These are phyloP conservation scores for Aquatica leii DNA, from an alignment of 2,888 invertebrate species.

Conservation along the genomic window DNA sequence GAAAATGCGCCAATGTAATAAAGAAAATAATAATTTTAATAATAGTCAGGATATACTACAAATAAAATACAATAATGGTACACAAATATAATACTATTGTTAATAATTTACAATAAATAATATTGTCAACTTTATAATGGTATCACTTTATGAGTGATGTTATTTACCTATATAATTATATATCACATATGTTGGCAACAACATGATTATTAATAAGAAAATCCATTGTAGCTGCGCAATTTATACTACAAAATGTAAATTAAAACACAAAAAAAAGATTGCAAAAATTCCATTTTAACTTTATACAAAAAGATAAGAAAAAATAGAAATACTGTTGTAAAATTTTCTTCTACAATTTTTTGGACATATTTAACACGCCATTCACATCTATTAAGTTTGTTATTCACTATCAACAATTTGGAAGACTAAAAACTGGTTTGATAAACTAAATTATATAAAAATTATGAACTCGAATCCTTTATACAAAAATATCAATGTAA, in stretches of 20 bases:
- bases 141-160: constrained; percentile 48
- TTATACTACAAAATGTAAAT: neutral
- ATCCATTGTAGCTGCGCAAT: constrained; percentile 14
- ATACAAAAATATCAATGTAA: neutral
- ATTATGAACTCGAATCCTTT: neutral
- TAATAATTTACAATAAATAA: constrained; percentile 55
- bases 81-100: constrained; percentile 42
- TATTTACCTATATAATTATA: constrained; percentile 47
- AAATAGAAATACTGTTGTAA: neutral
- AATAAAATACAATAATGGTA: constrained; percentile 38
- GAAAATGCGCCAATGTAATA: neutral
- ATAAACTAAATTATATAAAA: neutral
- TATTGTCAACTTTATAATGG: constrained; percentile 49
- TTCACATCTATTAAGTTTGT: neutral
- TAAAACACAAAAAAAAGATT: constrained; percentile 1
- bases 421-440: constrained; percentile 1
- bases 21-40: constrained; percentile 29
- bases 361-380: neutral
- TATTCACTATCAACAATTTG: constrained; percentile 4
- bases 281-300: neutral
- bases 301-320: neutral
- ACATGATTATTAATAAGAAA: constrained; percentile 31
- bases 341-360: constrained; percentile 1
- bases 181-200: constrained; percentile 60
- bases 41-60: constrained; percentile 34